These are phyloP conservation scores for Hemaris fuciformis DNA, from an alignment of 2,888 invertebrate species.

Conservation along the genomic window DNA sequence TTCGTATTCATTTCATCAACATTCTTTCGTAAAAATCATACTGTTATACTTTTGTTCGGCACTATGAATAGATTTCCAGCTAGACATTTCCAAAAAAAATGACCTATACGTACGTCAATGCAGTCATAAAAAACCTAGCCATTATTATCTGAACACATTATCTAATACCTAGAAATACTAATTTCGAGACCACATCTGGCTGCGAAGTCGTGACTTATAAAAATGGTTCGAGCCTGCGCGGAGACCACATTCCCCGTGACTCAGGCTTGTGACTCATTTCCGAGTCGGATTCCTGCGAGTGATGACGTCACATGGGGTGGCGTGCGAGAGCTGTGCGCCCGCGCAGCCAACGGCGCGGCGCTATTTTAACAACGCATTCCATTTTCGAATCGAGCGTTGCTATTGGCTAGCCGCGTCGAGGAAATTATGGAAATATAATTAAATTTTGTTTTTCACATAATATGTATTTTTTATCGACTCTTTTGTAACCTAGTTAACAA, in stretches of 20 bases:
- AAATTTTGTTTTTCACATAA: too few species aligned
- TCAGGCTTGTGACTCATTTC: conserved; percentile 63
- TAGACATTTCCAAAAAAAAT: background rate
- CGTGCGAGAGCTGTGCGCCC: conserved; percentile 34
- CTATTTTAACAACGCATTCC: conserved; percentile 61
- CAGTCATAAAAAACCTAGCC: background rate
- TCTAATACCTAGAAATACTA: background rate
- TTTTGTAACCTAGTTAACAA: too few species aligned
- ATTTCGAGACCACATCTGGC: background rate
- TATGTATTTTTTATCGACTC: too few species aligned
- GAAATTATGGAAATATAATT: conserved; percentile 7
- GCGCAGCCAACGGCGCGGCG: conserved; percentile 34
- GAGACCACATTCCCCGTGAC: conserved; percentile 35
- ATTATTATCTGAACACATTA: background rate
- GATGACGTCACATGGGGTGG: conserved; percentile 69
- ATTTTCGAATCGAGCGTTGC: conserved; percentile 38
- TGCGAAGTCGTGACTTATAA: conserved; percentile 12
- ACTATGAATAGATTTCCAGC: too few species aligned
- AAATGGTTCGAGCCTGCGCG: conserved; percentile 7
- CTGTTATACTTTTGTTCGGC: too few species aligned
- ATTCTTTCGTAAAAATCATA: too few species aligned
- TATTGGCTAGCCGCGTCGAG: conserved; percentile 25
- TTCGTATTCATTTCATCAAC: too few species aligned
- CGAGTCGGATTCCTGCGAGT: conserved; percentile 55
- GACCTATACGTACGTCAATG: background rate